Evolutionary conservation across 1,140 invertebrate genomes (phyloP), one percentile per base, ranked within the genome.

Genomic region (Zophobas atratus): DNA sequence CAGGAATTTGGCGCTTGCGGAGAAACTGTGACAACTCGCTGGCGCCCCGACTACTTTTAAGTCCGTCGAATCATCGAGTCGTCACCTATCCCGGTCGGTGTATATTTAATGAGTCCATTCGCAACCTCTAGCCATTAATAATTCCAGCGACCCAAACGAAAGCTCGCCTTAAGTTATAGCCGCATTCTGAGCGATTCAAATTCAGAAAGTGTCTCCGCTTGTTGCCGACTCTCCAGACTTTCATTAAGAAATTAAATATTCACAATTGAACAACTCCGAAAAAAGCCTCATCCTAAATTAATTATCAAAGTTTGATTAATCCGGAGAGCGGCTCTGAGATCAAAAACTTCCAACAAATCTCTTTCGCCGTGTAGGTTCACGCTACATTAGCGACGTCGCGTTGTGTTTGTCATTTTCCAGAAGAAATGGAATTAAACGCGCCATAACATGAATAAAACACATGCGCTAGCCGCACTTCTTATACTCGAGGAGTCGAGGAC

Each of bases 211-310:
- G 60, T 51, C 43, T 46, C 43, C 49, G 49, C 49, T 51, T 51
- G 49, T 46, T 63, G 34, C 6, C n/a, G 41, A 67, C 1, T 5
- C 41, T 8, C 35, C 6, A 38, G 36, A 43, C 60, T 67, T 46
- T 67, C 60, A 67, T 67, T 67, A 67, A 67, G 60, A 67, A 67
- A 67, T 67, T 67, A 67, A 67, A 67, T 67, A 67, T 67, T 67
- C 60, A 67, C 60, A 67, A 67, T 41, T 67, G 60, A 67, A 63
- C 41, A 33, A 41, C 20, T 39, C 41, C 39, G 6, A 43, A 67
- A 46, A 46, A 63, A 51, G 49, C 49, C 3, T 8, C 36, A 4
- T 43, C 39, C 39, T 43, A 67, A 67, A 67, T 67, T 67, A 67
- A 67, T 67, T 67, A 67, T 48, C n/a, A 67, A 43, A 34, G 60